Base-by-base conservation (phyloP, 1,140 invertebrate genomes). In the Drosophila nannoptera region DNA sequence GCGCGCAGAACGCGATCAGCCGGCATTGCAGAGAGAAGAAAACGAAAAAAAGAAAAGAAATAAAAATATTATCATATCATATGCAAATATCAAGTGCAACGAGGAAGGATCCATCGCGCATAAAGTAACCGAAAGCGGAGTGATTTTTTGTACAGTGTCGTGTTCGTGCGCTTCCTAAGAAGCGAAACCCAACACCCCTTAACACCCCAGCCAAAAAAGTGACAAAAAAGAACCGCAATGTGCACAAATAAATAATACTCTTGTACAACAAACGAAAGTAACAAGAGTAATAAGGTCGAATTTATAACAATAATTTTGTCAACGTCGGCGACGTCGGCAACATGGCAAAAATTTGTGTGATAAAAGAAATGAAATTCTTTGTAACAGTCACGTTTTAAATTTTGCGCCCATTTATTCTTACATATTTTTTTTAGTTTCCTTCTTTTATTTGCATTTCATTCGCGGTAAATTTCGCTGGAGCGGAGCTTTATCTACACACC, bases 221-320 rank as follows among this genome's bases (percentile, higher is more conserved):
- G 62, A 59, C 58, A 64, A 45, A 42, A 12, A 40, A 40, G 3
- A 16, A 43, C 5, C n/a, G 12, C 5, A 43, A 14, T 11, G n/a
- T 40, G 22, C 22, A 40, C 9, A 40, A 42, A 12, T 42, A 42
- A 12, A 42, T 12, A 49, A 49, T 48, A 65, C 61, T 53, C 45
- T 64, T 58, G 67, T 61, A 75, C 49, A 76, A 70, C 76, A 80
- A 84, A 86, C 69, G 73, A 80, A 78, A 86, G 80, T 84, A 84
- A 84, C 80, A 84, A 84, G 81, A 84, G 80, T 84, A 84, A 84
- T 86, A 84, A 84, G 80, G 80, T 84, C 80, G 81, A 73, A 86
- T 86, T 84, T 86, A 84, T 84, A 77, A 84, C 73, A 84, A 84
- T 75, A 68, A 84, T 84, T 84, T 80, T 77, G 76, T 84, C 76